Base-by-base conservation (phyloP, 1,140 invertebrate species). In the Tetranychus cinnabarinus region DNA sequence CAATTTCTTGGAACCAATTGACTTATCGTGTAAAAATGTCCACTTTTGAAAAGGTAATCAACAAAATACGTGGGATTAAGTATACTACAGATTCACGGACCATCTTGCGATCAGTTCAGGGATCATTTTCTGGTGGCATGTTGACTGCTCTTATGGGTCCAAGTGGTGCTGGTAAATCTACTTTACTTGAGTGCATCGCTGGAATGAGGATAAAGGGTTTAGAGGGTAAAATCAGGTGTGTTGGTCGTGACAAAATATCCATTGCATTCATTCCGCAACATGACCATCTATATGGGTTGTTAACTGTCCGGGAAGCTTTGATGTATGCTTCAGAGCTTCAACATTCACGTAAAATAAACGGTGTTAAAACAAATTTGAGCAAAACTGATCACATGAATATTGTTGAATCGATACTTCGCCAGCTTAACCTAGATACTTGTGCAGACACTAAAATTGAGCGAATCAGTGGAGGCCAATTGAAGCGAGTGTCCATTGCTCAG, bases 261-360 rank as follows among this genome's bases (percentile, higher is more conserved):
- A 45, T 65, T 3, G 59, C 54, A 7, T 45, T 63, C 5, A 65
- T 65, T 13, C 47, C 57, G 2, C 91, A 96, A 71, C 87, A 93
- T 68, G 90, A 95, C 72, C 84, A 87, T 65, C 76, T 95, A 0
- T 77, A 88, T 23, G 85, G 84, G 1, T 85, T 91, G 71, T 75
- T 96, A 8, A 87, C 85, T 0, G 87, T 93, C 6, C 77, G 78
- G 60, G 89, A 96, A 72, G 82, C 87, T 6, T 88, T 95, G 84
- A 81, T 79, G 68, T 82, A 89, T 23, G 87, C 89, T 4, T 89
- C 89, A 2, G 89, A 91, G 72, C 77, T 95, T 1, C 93, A 93
- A 75, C 67, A 61, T 62, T 56, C 47, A 6, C 23, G 15, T 10
- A 58, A 15, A 13, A 34, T 45, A 5, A 46, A 58, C n/a, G 57